Base-by-base conservation (phyloP, 1,140 invertebrate species). In the Chionoecetes opilio region DNA sequence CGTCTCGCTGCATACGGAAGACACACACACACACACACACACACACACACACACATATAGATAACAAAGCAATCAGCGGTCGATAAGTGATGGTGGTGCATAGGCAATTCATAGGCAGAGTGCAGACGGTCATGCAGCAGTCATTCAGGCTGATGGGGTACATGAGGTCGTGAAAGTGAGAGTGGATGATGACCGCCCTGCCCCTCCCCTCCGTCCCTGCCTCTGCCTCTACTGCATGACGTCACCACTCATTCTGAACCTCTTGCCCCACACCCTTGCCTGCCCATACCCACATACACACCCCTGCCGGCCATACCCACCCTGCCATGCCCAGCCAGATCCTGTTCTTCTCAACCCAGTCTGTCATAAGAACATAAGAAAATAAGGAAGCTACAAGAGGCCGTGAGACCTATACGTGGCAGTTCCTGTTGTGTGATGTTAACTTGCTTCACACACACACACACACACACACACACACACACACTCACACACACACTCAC, bases 401-500 rank as follows among this genome's bases (percentile, higher is more conserved):
- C n/a, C n/a, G n/a, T n/a, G n/a, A n/a, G n/a, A n/a, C n/a, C n/a
- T n/a, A n/a, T n/a, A n/a, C n/a, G 41, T 46, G 41, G 5, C 41
- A 5, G 5, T 5, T 46, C 46, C 46, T 53, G 46, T 53, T 17
- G 11, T 53, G 46, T 53, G 21, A 53, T 53, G 46, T 53, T 53
- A n/a, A 53, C 46, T 53, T 17, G 46, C 9, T 9, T 9, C 21
- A 17, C 11, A 17, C 11, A 53, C 46, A 53, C 46, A 53, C 46
- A 53, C 46, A 53, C 46, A 53, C 46, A 53, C 46, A 90, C 46
- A 90, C 35, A 90, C 38, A 46, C 29, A 90, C 46, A 90, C 35
- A 90, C 38, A 90, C 17, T 41, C 34, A 41, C 41, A 89, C n/a
- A 89, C 37, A 89, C n/a, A 89, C 37, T 37, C 87, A 89, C n/a